Evolutionary conservation across 2,113 vertebrate species (phyloP), one percentile per base, ranked within the genome.

Genomic region (Pterocles gutturalis): DNA sequence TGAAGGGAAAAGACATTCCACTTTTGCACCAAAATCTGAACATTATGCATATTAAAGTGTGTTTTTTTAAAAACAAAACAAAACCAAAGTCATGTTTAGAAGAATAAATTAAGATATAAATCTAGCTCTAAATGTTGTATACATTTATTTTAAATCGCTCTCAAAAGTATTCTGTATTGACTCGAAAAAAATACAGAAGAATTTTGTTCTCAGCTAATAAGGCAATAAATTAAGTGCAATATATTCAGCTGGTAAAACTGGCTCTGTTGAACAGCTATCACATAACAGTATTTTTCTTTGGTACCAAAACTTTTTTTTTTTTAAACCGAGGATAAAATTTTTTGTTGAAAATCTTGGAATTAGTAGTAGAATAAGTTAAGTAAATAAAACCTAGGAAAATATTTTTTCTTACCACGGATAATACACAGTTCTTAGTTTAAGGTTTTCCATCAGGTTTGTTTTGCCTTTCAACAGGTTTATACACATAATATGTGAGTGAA

Each of bases 181-280:
- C 67, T 61, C 93, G 57, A n/a, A 88, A 96, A 91, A 95, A 89
- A 89, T 22, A 96, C 87, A 97, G 89, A 94, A 61, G 91, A 96
- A 96, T 96, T 96, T 95, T 97, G 95, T 97, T 97, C 96, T 95
- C 90, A 84, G 90, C 86, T 95, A 97, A 96, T 65, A 91, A 77
- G 95, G 94, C 95, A 97, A 95, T 95, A 97, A 96, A 97, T 95
- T 84, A 96, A 69, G 93, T 91, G 89, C 61, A 90, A 96, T 89
- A 95, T 87, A 93, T 96, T 91, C 89, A 89, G 88, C 46, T 83
- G 66, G 82, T 87, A 82, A 91, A 85, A 93, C 81, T 34, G 22
- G 17, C 49, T 91, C 83, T 80, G 45, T 77, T 60, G 48, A 94
- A 64, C n/a, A 92, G 57, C 92, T 67, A 93, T 81, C 89, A 81